Base-by-base conservation (phyloP, 2,888 invertebrate genomes). In the Chymomyza procnemis region DNA sequence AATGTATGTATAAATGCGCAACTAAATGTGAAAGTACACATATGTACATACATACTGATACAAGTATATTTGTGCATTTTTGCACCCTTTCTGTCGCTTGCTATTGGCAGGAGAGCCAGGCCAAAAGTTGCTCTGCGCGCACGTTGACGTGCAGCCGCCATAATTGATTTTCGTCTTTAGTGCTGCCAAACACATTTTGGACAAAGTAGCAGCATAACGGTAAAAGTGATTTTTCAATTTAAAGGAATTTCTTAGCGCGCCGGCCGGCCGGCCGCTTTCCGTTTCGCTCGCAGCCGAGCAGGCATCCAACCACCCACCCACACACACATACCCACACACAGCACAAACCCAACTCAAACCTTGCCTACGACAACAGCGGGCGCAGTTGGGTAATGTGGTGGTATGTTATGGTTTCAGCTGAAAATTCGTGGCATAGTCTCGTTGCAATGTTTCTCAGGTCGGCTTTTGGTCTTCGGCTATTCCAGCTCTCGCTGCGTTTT, bases 81-180 rank as follows among this genome's bases (percentile, higher is more conserved):
- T 62, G 62, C 55, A 62, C 62, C 62, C 62, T 55, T 62, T 46
- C 12, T 21, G 48, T 6, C 26, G 4, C 34, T 41, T 12, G 12
- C 9, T 34, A 34, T 18, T 55, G 55, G 67, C 66, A 69, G 67
- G 66, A 75, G 47, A 54, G 46, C 72, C 73, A 71, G 19, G 78
- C 76, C 73, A 75, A 69, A n/a, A n/a, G n/a, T n/a, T n/a, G n/a
- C n/a, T n/a, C n/a, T n/a, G n/a, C n/a, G n/a, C n/a, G 54, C 50
- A 55, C 69, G 68, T 74, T 74, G 71, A 74, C 73, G 69, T 59
- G 50, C 19, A 64, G 61, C 52, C 52, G 63, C 61, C 69, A 70
- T 68, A 69, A 77, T 81, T 81, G 75, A 86, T 81, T 82, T 86
- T 72, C 54, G 26, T 46, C 52, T 62, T 19, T 59, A 56, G 12